Conservation (phyloP, 2,888 invertebrate genomes). For the Acrobasis suavella region DNA sequence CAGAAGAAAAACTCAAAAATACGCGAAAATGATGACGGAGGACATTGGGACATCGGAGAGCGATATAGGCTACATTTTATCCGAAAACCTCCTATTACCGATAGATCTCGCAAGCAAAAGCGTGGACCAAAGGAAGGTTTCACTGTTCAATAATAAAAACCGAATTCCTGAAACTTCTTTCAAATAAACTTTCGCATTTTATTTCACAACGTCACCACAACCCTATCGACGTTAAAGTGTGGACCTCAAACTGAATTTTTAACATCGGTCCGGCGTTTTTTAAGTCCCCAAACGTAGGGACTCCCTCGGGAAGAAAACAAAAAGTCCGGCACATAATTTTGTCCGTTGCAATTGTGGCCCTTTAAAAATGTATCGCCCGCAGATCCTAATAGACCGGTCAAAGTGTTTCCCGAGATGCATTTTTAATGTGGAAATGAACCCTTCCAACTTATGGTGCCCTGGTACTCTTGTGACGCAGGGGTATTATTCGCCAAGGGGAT, state of each 20-base stretch:
- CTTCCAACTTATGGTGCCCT: conserved; percentile 56
- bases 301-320: conserved; percentile 21
- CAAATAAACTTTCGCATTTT: not conserved
- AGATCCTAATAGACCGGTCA: conserved; percentile 62
- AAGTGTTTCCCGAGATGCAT: conserved; percentile 74
- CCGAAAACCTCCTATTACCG: too few species aligned
- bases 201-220: not conserved
- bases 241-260: conserved; percentile 10
- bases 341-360: conserved; percentile 35
- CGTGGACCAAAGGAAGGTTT: not conserved
- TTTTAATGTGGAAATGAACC: conserved; percentile 67
- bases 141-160: not conserved
- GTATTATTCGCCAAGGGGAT: conserved; percentile 34
- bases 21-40: too few species aligned
- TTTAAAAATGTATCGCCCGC: conserved; percentile 65
- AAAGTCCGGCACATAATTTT: conserved; percentile 32
- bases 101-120: too few species aligned
- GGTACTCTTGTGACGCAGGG: conserved; percentile 26
- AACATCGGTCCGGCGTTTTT: conserved; percentile 6
- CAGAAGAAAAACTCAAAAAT: too few species aligned
- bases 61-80: too few species aligned
- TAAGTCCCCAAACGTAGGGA: not conserved
- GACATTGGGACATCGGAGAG: too few species aligned
- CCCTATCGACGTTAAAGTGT: not conserved
- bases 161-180: not conserved